A percentile compares a stretch with the other conserved stretches of the same genome.
phyloP scores from a whole-genome alignment of 2,797 vertebrate species.

The Enteromius unitaeniatus region DNA sequence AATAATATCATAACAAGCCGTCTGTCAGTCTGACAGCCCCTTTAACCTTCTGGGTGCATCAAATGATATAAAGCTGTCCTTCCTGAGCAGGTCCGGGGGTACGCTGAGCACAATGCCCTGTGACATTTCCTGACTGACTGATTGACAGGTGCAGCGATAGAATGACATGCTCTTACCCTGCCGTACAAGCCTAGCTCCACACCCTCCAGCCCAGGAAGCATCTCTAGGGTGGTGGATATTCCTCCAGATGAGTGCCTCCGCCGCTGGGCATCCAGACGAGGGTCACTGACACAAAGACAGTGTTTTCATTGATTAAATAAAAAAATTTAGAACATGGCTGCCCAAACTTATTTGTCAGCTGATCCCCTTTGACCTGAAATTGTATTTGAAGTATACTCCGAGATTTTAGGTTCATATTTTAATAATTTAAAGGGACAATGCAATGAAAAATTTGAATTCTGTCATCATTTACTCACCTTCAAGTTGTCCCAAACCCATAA shows the following conservation, averaged over 20 bases:
- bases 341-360: background rate
- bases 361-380: no score
- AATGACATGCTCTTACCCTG: constrained; percentile 73
- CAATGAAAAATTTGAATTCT: background rate
- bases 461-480: no score
- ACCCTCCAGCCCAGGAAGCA: constrained; percentile 84
- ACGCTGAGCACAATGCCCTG: constrained; percentile 19
- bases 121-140: constrained; percentile 8
- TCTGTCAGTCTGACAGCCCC: constrained; percentile 1
- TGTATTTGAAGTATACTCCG: background rate
- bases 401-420: background rate
- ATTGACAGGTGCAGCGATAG: constrained; percentile 1
- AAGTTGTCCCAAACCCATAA: no score
- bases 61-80: background rate
- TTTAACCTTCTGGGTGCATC: background rate
- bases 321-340: background rate
- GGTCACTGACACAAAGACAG: constrained; percentile 76
- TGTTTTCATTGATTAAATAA: background rate
- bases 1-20: constrained; percentile 7
- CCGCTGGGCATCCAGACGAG: constrained; percentile 81
- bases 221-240: constrained; percentile 78
- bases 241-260: constrained; percentile 84
- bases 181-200: constrained; percentile 86
- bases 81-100: background rate
- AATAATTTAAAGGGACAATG: background rate